phyloP scores from a whole-genome alignment of 2,797 vertebrate species.

The Furcifer pardalis region DNA sequence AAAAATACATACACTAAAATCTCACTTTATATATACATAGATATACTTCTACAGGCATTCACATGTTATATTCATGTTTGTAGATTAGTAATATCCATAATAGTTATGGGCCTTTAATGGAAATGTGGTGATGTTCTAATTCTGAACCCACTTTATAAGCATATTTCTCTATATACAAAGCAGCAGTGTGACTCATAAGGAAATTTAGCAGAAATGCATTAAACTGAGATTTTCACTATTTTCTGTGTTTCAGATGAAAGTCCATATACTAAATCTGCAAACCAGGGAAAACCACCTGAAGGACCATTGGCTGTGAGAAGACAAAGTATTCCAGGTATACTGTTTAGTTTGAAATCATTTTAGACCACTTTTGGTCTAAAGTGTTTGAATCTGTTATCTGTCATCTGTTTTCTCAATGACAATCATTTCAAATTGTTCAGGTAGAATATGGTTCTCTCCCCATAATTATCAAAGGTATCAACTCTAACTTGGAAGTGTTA shows the following conservation, averaged over 20 bases:
- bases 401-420: not conserved
- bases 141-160: not conserved
- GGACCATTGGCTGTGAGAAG: conserved; percentile 96
- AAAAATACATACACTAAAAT: not conserved
- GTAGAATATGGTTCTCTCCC: not conserved
- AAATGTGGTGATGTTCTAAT: not conserved
- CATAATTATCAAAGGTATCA: not conserved
- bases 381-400: conserved; percentile 16
- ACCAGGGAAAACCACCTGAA: conserved; percentile 90
- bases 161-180: not conserved
- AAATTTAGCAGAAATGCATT: conserved; percentile 41
- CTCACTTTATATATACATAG: not conserved
- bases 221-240: conserved; percentile 70
- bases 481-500: not conserved
- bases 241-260: conserved; percentile 94
- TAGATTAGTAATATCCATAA: no score
- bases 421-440: not conserved
- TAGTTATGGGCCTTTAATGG: not conserved
- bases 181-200: conserved; percentile 1
- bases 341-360: conserved; percentile 56
- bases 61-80: not conserved
- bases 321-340: conserved; percentile 97
- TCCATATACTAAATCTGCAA: conserved; percentile 95
- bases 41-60: not conserved
- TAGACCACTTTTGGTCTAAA: not conserved